Base-by-base conservation (phyloP, 2,888 invertebrate genomes). In the Rotaria socialis region DNA sequence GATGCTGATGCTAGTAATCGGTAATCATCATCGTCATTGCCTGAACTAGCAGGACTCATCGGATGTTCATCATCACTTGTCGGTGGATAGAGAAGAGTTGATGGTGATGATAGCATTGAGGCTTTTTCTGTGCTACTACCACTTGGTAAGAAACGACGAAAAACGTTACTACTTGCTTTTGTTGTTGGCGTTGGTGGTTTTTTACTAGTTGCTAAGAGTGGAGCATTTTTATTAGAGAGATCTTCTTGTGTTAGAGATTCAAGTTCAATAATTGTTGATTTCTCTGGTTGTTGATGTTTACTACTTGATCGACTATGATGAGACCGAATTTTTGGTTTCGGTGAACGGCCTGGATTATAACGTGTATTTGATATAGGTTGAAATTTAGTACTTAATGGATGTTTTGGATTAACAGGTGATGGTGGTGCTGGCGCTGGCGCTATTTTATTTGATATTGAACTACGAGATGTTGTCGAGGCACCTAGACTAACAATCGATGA, bases 391-490 rank as follows among this genome's bases (percentile, higher is more conserved):
- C n/a, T 24, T n/a, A 43, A 47, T 47, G 80, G 43, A 24, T 80
- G 47, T 80, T 43, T 80, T 43, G 24, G 7, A 24, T 24, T 80
- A 43, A n/a, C 8, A 47, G 80, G n/a, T 80, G 43, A 47, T 47
- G 80, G 24, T 43, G 43, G 22, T 14, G 16, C 10, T 3, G 80
- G 80, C n/a, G 80, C 80, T 16, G 80, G 80, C 22, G 80, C 80
- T 80, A 80, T 80, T 80, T 47, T 43, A 80, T 80, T 80, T 24
- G 80, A 80, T 43, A 80, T 80, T 47, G 80, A 80, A 43, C 80
- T 19, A 47, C 80, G 43, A n/a, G 43, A 5, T 43, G 47, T n/a
- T 43, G 80, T 22, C 8, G 47, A 43, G 0, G n/a, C 24, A n/a
- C 43, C 80, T 47, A 24, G n/a, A 80, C 47, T 47, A 47, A 22